A percentile compares a stretch with the other conserved stretches of the same genome.
phyloP scores from a whole-genome alignment of 2,888 invertebrate species.

The Penaeus monodon region DNA sequence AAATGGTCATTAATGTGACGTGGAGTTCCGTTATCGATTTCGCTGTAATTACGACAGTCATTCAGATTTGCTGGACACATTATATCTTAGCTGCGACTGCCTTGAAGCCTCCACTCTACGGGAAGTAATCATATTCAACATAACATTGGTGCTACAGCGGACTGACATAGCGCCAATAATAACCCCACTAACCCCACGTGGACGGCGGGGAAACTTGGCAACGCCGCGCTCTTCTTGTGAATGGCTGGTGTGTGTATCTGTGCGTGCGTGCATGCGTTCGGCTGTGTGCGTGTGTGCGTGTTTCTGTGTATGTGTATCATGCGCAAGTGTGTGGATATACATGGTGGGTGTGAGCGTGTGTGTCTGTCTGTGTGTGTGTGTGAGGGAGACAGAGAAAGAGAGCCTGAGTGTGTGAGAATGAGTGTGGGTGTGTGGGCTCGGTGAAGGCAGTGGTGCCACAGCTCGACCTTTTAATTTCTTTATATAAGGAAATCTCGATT shows the following conservation, averaged over 20 bases:
- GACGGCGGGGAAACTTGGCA: constrained; percentile 18
- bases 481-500: background rate
- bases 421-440: background rate
- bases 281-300: constrained; percentile 6
- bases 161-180: background rate
- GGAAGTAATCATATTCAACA: background rate
- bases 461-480: too few species aligned
- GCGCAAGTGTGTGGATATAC: background rate
- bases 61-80: too few species aligned
- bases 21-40: too few species aligned
- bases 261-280: background rate
- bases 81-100: too few species aligned
- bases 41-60: too few species aligned
- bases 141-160: background rate
- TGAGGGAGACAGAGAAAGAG: background rate
- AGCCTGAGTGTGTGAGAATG: background rate
- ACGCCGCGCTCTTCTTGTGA: constrained; percentile 20
- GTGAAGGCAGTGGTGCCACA: too few species aligned
- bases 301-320: constrained; percentile 11
- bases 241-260: constrained; percentile 5
- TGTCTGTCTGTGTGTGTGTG: background rate
- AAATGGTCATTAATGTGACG: too few species aligned
- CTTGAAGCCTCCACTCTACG: too few species aligned
- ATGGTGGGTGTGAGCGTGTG: background rate
- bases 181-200: background rate